A percentile compares a stretch with the other conserved stretches of the same genome.
Evolutionary conservation across 2,797 vertebrate species (phyloP).

Genomic region (Tangara arthus): DNA sequence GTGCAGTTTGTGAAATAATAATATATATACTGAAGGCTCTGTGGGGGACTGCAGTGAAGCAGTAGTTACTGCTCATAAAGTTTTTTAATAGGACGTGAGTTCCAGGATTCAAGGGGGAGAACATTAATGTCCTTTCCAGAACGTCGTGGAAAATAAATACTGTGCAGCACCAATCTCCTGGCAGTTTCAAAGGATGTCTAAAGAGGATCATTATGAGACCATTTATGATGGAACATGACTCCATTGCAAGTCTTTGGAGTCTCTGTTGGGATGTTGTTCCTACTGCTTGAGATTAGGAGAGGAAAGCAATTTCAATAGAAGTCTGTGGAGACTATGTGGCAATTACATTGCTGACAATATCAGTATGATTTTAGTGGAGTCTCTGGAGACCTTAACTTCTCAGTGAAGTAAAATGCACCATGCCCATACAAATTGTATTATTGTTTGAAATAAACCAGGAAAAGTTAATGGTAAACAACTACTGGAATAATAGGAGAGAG

Average conservation of each 20-base stretch:
- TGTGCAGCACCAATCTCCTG: slow-evolving; percentile 58
- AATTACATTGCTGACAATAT: slow-evolving; percentile 63
- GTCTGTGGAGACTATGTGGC: slow-evolving; percentile 55
- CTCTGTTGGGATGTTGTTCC: slow-evolving; percentile 66
- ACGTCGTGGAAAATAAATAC: slow-evolving; percentile 64
- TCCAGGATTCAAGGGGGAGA: slow-evolving; percentile 62
- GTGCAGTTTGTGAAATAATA: slow-evolving; percentile 68
- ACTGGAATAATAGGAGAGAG: background rate
- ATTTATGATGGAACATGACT: slow-evolving; percentile 61
- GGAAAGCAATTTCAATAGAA: slow-evolving; percentile 67
- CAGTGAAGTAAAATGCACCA: slow-evolving; percentile 43
- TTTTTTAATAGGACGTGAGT: slow-evolving; percentile 42
- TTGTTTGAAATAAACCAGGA: slow-evolving; percentile 42
- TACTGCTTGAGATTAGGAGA: slow-evolving; percentile 65
- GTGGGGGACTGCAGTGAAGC: slow-evolving; percentile 37
- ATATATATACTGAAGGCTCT: slow-evolving; percentile 56
- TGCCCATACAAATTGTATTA: slow-evolving; percentile 53
- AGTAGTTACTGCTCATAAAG: slow-evolving; percentile 68
- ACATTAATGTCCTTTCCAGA: slow-evolving; percentile 64
- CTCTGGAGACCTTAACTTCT: slow-evolving; percentile 41
- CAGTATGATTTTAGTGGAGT: slow-evolving; percentile 52
- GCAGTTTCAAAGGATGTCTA: slow-evolving; percentile 63
- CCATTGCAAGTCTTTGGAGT: slow-evolving; percentile 61
- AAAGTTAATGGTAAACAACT: slow-evolving; percentile 16
- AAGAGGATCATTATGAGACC: slow-evolving; percentile 67